phyloP scores from a whole-genome alignment of 2,888 invertebrate species.

The Lasiommata megera region DNA sequence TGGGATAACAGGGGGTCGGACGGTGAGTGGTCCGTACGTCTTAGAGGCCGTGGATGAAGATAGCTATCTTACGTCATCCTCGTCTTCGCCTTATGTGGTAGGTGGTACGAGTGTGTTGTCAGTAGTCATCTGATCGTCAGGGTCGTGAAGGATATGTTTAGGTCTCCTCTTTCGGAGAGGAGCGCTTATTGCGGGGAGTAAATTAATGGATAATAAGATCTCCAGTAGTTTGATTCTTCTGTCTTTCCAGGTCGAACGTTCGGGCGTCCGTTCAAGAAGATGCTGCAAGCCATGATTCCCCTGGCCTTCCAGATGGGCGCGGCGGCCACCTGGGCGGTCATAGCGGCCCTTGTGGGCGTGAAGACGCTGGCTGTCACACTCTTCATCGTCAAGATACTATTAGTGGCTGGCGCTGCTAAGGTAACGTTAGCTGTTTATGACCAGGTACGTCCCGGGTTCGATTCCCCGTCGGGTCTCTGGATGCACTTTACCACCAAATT shows the following conservation, averaged over 20 bases:
- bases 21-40: too few species aligned
- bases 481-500: neutral
- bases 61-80: too few species aligned
- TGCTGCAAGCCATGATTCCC: conserved; percentile 64
- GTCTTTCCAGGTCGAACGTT: conserved; percentile 54
- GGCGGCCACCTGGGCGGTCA: conserved; percentile 71
- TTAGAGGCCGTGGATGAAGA: too few species aligned
- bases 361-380: conserved; percentile 66
- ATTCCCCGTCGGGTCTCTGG: neutral
- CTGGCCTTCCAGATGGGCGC: conserved; percentile 73
- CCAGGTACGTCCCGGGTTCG: conserved; percentile 5
- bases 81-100: too few species aligned
- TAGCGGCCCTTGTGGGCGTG: conserved; percentile 68
- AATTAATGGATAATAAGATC: too few species aligned
- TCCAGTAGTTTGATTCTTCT: neutral
- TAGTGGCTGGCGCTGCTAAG: conserved; percentile 69
- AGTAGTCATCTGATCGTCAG: too few species aligned
- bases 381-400: conserved; percentile 62
- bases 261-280: conserved; percentile 67
- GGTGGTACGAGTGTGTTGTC: too few species aligned
- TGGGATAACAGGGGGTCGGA: too few species aligned
- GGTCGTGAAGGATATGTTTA: too few species aligned
- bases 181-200: too few species aligned
- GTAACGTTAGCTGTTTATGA: conserved; percentile 36
- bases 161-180: too few species aligned